Evolutionary conservation across 2,797 vertebrate genomes (phyloP), one percentile per base, ranked within the genome.

Genomic region (Mastacembelus armatus): DNA sequence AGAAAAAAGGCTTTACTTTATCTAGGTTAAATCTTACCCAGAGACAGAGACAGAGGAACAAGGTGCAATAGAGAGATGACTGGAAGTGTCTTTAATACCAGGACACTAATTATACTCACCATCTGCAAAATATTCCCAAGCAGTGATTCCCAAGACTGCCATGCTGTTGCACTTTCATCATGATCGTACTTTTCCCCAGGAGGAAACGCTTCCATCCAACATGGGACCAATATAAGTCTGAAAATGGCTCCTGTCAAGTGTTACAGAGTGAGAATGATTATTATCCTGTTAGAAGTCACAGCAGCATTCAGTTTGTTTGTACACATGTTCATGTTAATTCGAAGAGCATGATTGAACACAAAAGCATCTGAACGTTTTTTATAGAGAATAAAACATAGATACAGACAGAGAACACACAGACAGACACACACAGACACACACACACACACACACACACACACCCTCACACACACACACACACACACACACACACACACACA

Each of bases 91-190:
- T 88, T 84, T 73, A 83, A 80, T 79, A 86, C 68, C 72, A 76
- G 63, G 83, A 79, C 71, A 81, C 85, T 87, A 89, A 92, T 91
- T 91, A 90, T 63, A 84, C 74, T 78, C 80, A 75, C 85, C 85
- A 89, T 88, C 86, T 89, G 85, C 76, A 88, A 85, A 77, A 83
- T 73, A 78, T 52, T 40, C 38, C 38, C 22, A 72, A 57, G 72
- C 69, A 71, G 66, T 56, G 83, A 85, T 82, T 88, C 78, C 80
- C 78, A 70, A 45, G 81, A 74, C 72, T 63, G 70, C 59, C 22
- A 27, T 59, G 85, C 80, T 81, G 82, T 80, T 82, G 54, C 54
- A 26, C 83, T 84, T 87, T 88, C 82, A 90, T 88, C 80, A 66
- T 50, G 72, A 80, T 85, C 75, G 55, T 56, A 71, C 50, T 63